Evolutionary conservation across 2,113 vertebrate genomes (phyloP), one percentile per base, ranked within the genome.

Genomic region (Romanogobio albipinnatus): DNA sequence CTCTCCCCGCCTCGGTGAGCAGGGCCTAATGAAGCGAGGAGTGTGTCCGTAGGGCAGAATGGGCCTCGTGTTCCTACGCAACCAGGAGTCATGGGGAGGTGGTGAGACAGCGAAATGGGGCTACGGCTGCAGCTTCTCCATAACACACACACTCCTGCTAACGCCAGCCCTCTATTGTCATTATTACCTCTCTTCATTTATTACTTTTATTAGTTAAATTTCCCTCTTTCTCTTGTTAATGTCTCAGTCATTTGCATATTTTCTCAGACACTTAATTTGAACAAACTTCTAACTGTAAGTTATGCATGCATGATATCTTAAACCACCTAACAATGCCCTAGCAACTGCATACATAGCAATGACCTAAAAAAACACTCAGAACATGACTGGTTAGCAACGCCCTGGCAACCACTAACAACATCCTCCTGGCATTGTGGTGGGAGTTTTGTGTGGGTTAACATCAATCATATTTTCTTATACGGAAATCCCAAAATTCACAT

Each of bases 21-120:
- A 91, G 88, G 87, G 92, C 85, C 89, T 93, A 95, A 94, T 94
- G 93, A 93, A 95, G 93, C 92, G 90, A 92, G 88, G 91, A 91
- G 88, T 93, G 91, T 88, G 93, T 93, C 93, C 91, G 91, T 88
- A 89, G 93, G 92, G 92, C 92, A 92, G 90, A 89, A 91, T 89
- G 91, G 89, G 91, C 91, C 91, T 90, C 90, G 90, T 94, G 93
- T 86, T 88, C 53, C 87, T 81, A 89, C 26, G 84, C 84, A 83
- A 85, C 82, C 66, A 84, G n/a, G 68, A 75, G 64, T 33, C 85
- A 56, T 19, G 24, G 82, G 64, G 82, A 79, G 85, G 64, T 83
- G 84, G 56, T 74, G 66, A 70, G 64, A 56, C 61, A 19, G 43
- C 9, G 84, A 47, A 66, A 36, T 11, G 19, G 59, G 61, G 33